Base-by-base conservation (phyloP, 2,113 vertebrate species). In the Engystomops pustulosus region DNA sequence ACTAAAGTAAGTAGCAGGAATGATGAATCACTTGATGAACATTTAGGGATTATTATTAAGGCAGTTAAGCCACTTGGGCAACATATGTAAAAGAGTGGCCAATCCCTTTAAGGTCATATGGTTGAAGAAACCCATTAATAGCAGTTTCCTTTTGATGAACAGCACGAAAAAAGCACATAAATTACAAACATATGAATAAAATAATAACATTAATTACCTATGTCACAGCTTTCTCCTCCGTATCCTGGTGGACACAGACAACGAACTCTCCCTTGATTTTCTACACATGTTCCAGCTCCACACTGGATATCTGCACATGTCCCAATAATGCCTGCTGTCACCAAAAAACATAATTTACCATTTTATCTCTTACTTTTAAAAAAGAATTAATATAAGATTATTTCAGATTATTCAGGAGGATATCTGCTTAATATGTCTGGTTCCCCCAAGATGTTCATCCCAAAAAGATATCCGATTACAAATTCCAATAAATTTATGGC, bases 271-370 rank as follows among this genome's bases (percentile, higher is more conserved):
- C 88, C 89, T 1, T 88, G 88, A 30, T 68, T 87, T 36, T 90
- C 88, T 25, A 88, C 86, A 86, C 93, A 96, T 15, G 86, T 86
- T 23, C 90, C 91, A 79, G 71, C 18, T 6, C 92, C 91, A 81
- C 91, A 92, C 5, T 87, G 88, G 81, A 92, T 92, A 3, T 92
- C 86, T 1, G 90, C 86, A 89, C 92, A 93, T 30, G 87, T 90
- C 85, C 91, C 93, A 88, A 5, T 0, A 20, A 71, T 75, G 58
- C 72, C 71, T 83, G 41, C 55, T 45, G 69, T 45, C 69, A 74
- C 20, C 23, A 60, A 15, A 81, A 80, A 68, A 3, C 25, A 69
- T 47, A 2, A 12, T n/a, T 38, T 79, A 62, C 20, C 17, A 2
- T 58, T 11, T 8, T 34, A 62, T 53, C 12, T 45, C 44, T 45